phyloP scores from a whole-genome alignment of 2,797 vertebrate species.

The Enteromius unitaeniatus region DNA sequence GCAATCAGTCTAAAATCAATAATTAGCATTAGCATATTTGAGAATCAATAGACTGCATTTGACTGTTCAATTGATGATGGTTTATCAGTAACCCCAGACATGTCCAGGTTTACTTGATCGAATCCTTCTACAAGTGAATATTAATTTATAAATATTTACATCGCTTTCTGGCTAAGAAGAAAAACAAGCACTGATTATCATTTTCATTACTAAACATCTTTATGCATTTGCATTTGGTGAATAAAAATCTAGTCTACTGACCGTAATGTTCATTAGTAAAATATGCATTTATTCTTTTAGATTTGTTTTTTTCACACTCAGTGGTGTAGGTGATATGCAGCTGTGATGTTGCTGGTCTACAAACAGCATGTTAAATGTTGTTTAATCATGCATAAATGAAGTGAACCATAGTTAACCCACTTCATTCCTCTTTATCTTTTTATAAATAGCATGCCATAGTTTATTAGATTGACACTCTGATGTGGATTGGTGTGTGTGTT shows the following conservation, averaged over 20 bases:
- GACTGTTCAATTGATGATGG: background rate
- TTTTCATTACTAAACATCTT: constrained; percentile 13
- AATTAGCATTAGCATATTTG: background rate
- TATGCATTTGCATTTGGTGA: constrained; percentile 13
- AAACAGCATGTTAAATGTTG: constrained; percentile 12
- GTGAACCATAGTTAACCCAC: background rate
- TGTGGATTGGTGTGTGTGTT: background rate
- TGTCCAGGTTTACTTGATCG: constrained; percentile 2
- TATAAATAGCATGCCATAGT: background rate
- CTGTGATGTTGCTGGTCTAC: background rate
- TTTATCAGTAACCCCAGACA: constrained; percentile 35
- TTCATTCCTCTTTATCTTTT: constrained; percentile 2
- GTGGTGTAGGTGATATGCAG: background rate
- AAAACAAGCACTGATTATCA: constrained; percentile 20
- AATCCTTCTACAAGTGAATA: constrained; percentile 9
- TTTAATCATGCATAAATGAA: background rate
- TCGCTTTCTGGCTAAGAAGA: constrained; percentile 21
- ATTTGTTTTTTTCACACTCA: background rate
- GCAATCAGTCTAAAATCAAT: constrained; percentile 30
- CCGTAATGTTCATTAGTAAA: background rate
- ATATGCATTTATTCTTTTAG: background rate
- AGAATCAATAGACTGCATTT: background rate
- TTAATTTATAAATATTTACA: constrained; percentile 29
- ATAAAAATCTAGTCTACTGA: constrained; percentile 22
- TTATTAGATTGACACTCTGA: background rate